Conservation (phyloP, 2,888 invertebrate genomes). For the Acanthosepion lycidas region DNA sequence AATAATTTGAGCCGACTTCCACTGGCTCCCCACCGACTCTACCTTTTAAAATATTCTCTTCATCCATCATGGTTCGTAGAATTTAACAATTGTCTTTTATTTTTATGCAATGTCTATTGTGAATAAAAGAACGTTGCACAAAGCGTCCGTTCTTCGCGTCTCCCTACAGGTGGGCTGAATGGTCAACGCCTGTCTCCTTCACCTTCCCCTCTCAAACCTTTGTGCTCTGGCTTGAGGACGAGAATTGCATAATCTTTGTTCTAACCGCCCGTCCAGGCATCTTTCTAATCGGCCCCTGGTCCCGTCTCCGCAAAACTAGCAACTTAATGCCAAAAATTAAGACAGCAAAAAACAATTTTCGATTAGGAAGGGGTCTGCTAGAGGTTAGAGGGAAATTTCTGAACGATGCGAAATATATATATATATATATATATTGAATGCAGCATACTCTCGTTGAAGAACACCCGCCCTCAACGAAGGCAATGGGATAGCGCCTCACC, state of each 20-base stretch:
- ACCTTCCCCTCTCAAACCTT: not conserved
- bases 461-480: not conserved
- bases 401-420: not conserved
- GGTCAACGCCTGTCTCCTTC: constrained; percentile 4
- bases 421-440: not conserved
- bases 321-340: not conserved
- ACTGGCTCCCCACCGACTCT: not conserved
- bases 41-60: not conserved
- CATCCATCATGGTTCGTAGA: not conserved
- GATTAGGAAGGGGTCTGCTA: not conserved
- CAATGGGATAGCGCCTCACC: not conserved
- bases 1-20: not conserved
- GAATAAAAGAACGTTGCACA: not conserved
- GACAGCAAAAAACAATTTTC: not conserved
- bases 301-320: not conserved
- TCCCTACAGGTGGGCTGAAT: constrained; percentile 33
- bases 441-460: not conserved
- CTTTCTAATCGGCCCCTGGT: not conserved
- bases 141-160: not conserved
- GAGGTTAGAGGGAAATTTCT: not conserved
- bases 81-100: not conserved
- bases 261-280: not conserved
- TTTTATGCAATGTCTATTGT: constrained; percentile 14
- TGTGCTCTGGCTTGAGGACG: not conserved
- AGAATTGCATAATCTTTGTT: not conserved